Percentiles rank a stretch among this genome's conserved stretches.
Conservation (phyloP, 1,140 invertebrate species). For the Drosophila tsacasi region DNA sequence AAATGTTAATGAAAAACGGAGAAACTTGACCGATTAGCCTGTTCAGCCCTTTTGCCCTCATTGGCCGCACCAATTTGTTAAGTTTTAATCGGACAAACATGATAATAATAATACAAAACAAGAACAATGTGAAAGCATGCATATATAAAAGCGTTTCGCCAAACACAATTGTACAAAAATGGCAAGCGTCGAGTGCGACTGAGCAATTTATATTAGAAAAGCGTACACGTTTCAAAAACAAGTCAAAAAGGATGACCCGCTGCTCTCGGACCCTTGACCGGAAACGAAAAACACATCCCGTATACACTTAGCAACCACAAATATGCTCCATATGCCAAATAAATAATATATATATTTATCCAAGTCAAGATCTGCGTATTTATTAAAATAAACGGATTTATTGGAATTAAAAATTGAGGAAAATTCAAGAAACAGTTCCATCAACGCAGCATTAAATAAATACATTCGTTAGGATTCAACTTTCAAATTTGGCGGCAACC, state of each 20-base stretch:
- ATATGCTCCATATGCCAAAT: constrained; percentile 70
- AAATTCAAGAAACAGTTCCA: too few relatives aligned
- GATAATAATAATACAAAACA: constrained; percentile 23
- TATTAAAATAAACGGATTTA: background rate
- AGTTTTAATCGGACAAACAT: constrained; percentile 47
- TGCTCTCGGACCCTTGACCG: constrained; percentile 28
- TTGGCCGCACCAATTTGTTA: constrained; percentile 32
- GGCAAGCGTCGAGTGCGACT: constrained; percentile 49
- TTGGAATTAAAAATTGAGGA: too few relatives aligned
- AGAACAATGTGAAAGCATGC: constrained; percentile 3
- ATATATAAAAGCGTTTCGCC: constrained; percentile 15
- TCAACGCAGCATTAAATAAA: background rate
- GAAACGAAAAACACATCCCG: constrained; percentile 35
- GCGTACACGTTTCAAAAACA: constrained; percentile 37
- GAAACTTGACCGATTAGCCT: background rate
- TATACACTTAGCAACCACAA: constrained; percentile 57
- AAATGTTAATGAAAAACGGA: constrained; percentile 15
- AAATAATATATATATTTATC: constrained; percentile 70
- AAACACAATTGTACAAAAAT: constrained; percentile 22
- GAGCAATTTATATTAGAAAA: constrained; percentile 55
- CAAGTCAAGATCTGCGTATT: constrained; percentile 6
- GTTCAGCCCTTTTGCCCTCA: background rate
- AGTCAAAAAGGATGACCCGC: constrained; percentile 29
- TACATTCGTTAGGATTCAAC: background rate
- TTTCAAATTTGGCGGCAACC: background rate